Percentiles rank a stretch among this genome's conserved stretches.
phyloP scores from a whole-genome alignment of 2,888 invertebrate species.

The Brachypterus glaber region DNA sequence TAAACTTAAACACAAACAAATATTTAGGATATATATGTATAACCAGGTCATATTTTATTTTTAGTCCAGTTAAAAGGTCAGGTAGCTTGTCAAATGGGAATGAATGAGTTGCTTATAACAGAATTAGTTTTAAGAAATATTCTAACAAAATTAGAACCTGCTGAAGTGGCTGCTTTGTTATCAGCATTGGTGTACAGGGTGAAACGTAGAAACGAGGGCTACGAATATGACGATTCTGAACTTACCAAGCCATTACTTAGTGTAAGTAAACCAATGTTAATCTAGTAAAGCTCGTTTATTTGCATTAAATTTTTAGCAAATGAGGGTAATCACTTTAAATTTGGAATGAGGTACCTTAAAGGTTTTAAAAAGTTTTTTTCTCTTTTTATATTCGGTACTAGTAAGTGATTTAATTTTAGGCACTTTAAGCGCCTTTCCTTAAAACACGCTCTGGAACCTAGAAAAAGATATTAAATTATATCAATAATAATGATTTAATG shows the following conservation, averaged over 20 bases:
- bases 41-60: no score
- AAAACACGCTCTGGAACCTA: no score
- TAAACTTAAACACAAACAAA: no score
- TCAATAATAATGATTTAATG: no score
- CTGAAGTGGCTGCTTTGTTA: conserved; percentile 88
- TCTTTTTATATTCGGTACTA: conserved; percentile 3
- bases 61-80: conserved; percentile 70
- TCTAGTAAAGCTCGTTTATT: no score
- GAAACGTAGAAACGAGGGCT: conserved; percentile 48
- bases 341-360: no score
- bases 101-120: conserved; percentile 84
- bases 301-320: no score
- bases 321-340: no score
- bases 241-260: conserved; percentile 50
- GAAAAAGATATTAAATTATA: no score
- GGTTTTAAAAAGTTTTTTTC: conserved; percentile 1
- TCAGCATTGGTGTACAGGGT: conserved; percentile 91
- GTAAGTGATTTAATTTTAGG: conserved; percentile 4
- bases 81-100: conserved; percentile 80
- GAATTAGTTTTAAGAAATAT: conserved; percentile 88
- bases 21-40: no score
- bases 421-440: no score
- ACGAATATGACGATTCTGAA: conserved; percentile 17
- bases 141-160: conserved; percentile 73
- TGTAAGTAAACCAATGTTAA: no score